These are phyloP conservation scores for Beroe forskalii DNA, from an alignment of 37 sponge, comb jelly and placozoan species.

Conservation along the genomic window DNA sequence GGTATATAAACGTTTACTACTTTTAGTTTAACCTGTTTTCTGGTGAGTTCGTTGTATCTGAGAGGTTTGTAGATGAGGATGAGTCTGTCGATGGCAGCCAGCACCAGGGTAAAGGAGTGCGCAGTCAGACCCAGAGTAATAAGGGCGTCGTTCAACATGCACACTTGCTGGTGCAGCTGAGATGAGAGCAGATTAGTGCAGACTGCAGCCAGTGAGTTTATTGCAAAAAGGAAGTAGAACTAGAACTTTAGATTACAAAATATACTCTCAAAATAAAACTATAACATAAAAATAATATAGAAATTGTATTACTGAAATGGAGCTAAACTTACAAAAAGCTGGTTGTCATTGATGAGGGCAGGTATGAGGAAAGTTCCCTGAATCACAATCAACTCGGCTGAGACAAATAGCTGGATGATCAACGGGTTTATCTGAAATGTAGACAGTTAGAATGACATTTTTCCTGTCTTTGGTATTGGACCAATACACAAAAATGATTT, in stretches of 20 bases:
- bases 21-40: constrained; percentile 45
- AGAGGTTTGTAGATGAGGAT: constrained; percentile 30
- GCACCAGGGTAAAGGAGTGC: constrained; percentile 16
- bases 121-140: not conserved
- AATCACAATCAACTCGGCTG: constrained; percentile 13
- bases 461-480: no score
- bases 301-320: no score
- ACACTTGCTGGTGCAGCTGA: constrained; percentile 43
- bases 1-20: no score
- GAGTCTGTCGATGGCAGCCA: constrained; percentile 40
- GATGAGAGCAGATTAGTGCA: no score
- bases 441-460: no score
- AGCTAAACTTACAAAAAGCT: constrained; percentile 14
- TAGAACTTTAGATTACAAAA: no score
- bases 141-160: not conserved
- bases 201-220: no score
- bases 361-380: not conserved
- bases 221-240: no score
- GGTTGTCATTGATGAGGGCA: not conserved
- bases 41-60: constrained; percentile 11
- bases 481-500: no score
- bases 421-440: not conserved
- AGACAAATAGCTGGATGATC: not conserved
- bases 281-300: no score
- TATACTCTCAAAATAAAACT: no score